Evolutionary conservation across 2,113 vertebrate genomes (phyloP), one percentile per base, ranked within the genome.

Genomic region (Onychostruthus taczanowskii): DNA sequence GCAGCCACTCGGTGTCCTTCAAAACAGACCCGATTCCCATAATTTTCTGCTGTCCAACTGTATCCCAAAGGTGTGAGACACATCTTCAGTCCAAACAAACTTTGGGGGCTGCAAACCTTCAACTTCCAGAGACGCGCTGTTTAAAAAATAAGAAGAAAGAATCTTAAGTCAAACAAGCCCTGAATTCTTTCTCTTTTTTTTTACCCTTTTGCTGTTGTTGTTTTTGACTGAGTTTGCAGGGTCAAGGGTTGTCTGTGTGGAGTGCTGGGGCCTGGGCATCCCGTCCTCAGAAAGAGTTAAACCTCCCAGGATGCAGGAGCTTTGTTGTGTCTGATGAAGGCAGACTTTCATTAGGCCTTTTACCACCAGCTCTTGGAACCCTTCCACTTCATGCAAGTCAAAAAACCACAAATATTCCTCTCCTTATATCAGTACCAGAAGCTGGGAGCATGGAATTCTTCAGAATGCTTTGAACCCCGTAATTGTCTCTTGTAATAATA

Each of bases 381-480:
- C 68, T 83, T 98, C 98, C 98, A 98, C 98, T 98, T 98, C 98
- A 98, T 99, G 98, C 97, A 97, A 98, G 98, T 91, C 97, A 97
- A 97, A 97, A 98, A 98, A 97, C 98, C 98, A 97, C 98, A 98
- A 97, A 85, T 98, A 98, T 98, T 98, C 97, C 97, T 98, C 97
- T 98, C 96, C 90, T 97, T 98, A 97, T 98, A 98, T 98, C 89
- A 96, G 92, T 82, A 97, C 98, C 98, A 98, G 98, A 97, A 98
- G 96, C 95, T 97, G 93, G 97, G 94, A 97, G 96, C 91, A 44
- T 90, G 97, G 98, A 98, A 98, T 97, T 96, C 96, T 98, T 97
- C 96, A 97, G 91, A 95, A 96, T 93, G 97, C 97, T 98, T 98
- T 98, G 97, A 98, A 97, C 97, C 97, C 97, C 96, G 4, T 98